Evolutionary conservation across 2,113 vertebrate species (phyloP).

Genomic region (Petrocephalus zakoni): DNA sequence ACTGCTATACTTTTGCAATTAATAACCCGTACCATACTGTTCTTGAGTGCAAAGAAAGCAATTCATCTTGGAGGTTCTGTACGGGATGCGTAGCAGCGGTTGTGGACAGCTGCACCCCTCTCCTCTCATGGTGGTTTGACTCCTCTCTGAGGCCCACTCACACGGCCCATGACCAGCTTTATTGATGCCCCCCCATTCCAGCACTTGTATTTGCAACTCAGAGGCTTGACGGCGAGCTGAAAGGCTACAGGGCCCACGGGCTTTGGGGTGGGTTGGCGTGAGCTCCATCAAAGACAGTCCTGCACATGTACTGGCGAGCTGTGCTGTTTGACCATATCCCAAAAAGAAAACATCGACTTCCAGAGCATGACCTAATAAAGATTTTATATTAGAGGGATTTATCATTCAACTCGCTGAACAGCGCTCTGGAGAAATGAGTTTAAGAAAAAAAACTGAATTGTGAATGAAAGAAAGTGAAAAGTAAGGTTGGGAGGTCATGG

Average conservation of each 20-base stretch:
- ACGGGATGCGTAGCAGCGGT: not conserved
- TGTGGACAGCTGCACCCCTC: not conserved
- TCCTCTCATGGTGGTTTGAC: not conserved
- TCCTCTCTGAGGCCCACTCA: not conserved
- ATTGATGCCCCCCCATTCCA: not conserved
- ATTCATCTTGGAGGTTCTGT: constrained; percentile 25
- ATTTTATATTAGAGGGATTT: not conserved
- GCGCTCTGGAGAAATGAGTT: not conserved
- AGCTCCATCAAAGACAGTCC: not conserved
- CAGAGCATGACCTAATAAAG: not conserved
- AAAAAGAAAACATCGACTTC: not conserved
- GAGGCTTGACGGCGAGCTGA: not conserved
- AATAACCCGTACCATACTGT: constrained; percentile 30
- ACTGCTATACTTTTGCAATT: constrained; percentile 25
- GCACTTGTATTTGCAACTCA: not conserved
- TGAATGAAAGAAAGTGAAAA: not conserved
- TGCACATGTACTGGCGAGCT: not conserved
- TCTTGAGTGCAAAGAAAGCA: constrained; percentile 9
- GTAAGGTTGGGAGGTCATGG: not conserved
- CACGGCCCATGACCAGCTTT: not conserved
- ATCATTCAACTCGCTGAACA: not conserved
- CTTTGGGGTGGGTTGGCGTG: not conserved
- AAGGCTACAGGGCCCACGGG: not conserved
- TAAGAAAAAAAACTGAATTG: not conserved
- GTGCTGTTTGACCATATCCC: not conserved